Conservation (phyloP, 2,113 vertebrate species). For the Tapirus terrestris region DNA sequence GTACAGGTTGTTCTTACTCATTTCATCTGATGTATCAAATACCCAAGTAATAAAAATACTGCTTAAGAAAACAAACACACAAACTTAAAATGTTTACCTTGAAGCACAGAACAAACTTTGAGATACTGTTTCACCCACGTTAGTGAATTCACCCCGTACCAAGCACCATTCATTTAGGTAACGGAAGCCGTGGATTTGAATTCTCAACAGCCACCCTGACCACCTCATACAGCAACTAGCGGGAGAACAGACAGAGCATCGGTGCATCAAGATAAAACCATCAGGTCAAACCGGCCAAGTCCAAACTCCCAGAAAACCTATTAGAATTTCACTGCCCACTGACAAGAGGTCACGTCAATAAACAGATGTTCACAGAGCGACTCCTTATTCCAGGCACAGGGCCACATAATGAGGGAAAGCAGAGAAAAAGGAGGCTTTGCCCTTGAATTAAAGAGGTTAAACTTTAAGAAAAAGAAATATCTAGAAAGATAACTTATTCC, state of each 20-base stretch:
- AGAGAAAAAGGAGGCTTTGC: background rate
- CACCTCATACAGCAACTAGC: background rate
- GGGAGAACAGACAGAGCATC: background rate
- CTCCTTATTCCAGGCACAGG: background rate
- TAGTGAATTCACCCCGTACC: background rate
- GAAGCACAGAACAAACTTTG: background rate
- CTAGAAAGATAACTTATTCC: background rate
- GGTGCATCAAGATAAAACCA: background rate
- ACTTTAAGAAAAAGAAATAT: background rate
- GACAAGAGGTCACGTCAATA: background rate
- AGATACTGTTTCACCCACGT: background rate
- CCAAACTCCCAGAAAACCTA: background rate
- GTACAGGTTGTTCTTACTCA: background rate
- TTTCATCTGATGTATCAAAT: constrained; percentile 14
- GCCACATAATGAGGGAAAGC: background rate
- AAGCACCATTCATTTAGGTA: background rate
- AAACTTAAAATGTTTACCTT: background rate
- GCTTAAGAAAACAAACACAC: background rate
- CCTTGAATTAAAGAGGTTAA: background rate
- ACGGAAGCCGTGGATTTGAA: background rate
- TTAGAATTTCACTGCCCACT: background rate
- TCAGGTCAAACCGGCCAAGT: background rate
- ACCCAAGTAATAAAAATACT: background rate
- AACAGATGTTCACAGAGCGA: background rate
- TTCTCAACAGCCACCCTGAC: background rate